Evolutionary conservation across 2,888 invertebrate species (phyloP).

Genomic region (Julus scandinavius): DNA sequence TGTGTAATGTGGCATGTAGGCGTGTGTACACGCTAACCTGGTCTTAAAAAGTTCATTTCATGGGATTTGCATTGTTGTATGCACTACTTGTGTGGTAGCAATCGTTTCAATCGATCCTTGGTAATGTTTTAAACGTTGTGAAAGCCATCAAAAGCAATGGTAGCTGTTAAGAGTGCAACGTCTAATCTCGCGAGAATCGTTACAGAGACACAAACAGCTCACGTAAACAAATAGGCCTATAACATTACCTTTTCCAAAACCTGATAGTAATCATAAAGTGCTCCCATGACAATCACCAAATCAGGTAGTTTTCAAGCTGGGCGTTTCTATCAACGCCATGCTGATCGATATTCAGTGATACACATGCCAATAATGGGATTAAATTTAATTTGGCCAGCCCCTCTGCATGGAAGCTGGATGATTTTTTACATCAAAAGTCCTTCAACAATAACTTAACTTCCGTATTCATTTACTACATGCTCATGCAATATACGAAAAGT

Average conservation of each 20-base stretch:
- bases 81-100: neutral
- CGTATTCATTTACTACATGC: too few relatives aligned
- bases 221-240: constrained; percentile 39
- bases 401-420: neutral
- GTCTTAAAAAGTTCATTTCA: constrained; percentile 34
- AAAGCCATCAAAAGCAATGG: constrained; percentile 37
- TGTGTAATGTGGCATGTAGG: constrained; percentile 2
- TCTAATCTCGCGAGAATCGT: constrained; percentile 35
- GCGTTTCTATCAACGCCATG: neutral
- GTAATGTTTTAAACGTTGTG: constrained; percentile 42
- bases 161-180: constrained; percentile 13
- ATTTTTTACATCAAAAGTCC: too few relatives aligned
- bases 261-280: constrained; percentile 39
- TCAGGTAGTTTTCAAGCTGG: neutral
- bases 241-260: constrained; percentile 34
- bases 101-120: constrained; percentile 5
- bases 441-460: too few relatives aligned
- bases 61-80: constrained; percentile 39
- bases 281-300: constrained; percentile 6
- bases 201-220: constrained; percentile 39
- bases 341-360: constrained; percentile 16
- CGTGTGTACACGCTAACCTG: constrained; percentile 1
- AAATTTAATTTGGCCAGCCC: neutral
- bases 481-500: too few relatives aligned
- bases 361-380: constrained; percentile 13